These are phyloP conservation scores for Tylochromis polylepis DNA, from an alignment of 2,113 vertebrate species.

Conservation along the genomic window DNA sequence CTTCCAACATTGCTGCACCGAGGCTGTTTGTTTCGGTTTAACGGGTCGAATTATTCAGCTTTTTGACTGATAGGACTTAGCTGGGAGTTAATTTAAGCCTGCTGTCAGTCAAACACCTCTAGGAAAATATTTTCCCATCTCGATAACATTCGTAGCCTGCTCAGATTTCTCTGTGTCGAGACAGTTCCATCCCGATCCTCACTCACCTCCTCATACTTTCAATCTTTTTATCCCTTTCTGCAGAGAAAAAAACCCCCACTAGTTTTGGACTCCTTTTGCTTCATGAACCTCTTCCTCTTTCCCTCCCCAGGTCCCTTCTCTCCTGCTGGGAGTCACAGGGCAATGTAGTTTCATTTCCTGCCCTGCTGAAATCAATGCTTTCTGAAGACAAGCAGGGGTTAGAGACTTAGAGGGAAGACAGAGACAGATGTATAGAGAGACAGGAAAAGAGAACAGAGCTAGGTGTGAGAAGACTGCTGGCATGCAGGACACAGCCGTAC, in stretches of 20 bases:
- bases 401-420: neutral
- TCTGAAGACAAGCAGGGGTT: neutral
- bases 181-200: neutral
- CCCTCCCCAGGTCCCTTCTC: constrained; percentile 11
- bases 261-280: constrained; percentile 9
- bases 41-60: neutral
- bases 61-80: neutral
- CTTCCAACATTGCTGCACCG: neutral
- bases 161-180: constrained; percentile 11
- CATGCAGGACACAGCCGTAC: constrained; percentile 8
- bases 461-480: constrained; percentile 42
- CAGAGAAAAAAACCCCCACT: neutral
- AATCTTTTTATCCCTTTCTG: constrained; percentile 30
- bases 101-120: constrained; percentile 26
- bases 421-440: constrained; percentile 23
- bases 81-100: constrained; percentile 18
- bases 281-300: constrained; percentile 33
- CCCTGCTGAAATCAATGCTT: constrained; percentile 63
- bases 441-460: constrained; percentile 13
- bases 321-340: constrained; percentile 52
- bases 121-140: constrained; percentile 41
- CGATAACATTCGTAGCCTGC: neutral
- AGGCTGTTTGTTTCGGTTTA: neutral
- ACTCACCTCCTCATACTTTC: constrained; percentile 6
- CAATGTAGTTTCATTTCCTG: constrained; percentile 72